These are phyloP conservation scores for Micropterix aruncella DNA, from an alignment of 2,888 invertebrate genomes.

Conservation along the genomic window DNA sequence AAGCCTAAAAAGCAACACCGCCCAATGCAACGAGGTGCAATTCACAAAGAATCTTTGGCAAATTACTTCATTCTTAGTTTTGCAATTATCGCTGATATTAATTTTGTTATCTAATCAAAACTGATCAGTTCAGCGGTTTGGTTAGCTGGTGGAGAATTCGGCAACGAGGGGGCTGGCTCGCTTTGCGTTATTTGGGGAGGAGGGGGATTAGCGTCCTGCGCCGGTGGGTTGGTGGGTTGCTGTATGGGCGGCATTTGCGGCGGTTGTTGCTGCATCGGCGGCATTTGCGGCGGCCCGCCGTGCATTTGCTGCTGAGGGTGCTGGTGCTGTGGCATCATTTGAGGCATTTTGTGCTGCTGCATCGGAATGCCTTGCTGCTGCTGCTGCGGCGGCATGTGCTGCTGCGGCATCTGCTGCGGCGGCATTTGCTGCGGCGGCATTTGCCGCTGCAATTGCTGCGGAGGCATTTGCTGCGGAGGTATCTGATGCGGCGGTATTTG, in stretches of 20 bases:
- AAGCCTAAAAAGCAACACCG: too few relatives aligned
- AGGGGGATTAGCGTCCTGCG: conserved; percentile 8
- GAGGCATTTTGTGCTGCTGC: conserved; percentile 14
- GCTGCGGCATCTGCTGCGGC: conserved; percentile 17
- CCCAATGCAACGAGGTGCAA: too few relatives aligned
- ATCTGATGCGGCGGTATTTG: conserved; percentile 18
- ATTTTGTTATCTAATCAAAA: too few relatives aligned
- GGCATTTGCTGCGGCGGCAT: conserved; percentile 13
- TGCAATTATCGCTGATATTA: too few relatives aligned
- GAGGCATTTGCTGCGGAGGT: conserved; percentile 17
- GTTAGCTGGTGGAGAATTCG: conserved; percentile 9
- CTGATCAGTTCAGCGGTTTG: conserved; percentile 65
- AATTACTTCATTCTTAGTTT: too few relatives aligned
- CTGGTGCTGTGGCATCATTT: conserved; percentile 12
- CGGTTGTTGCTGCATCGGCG: conserved; percentile 14
- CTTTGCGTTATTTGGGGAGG: too few relatives aligned
- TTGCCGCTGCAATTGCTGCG: conserved; percentile 14
- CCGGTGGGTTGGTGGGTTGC: conserved; percentile 7
- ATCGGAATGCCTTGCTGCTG: conserved; percentile 19
- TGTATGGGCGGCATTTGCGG: conserved; percentile 16
- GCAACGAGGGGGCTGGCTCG: too few relatives aligned
- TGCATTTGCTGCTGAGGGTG: conserved; percentile 13
- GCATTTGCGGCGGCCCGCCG: conserved; percentile 14
- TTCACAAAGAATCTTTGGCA: too few relatives aligned
- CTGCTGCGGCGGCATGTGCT: conserved; percentile 13